phyloP scores from a whole-genome alignment of 2,797 vertebrate genomes.

The Amphiprion clarkii region DNA sequence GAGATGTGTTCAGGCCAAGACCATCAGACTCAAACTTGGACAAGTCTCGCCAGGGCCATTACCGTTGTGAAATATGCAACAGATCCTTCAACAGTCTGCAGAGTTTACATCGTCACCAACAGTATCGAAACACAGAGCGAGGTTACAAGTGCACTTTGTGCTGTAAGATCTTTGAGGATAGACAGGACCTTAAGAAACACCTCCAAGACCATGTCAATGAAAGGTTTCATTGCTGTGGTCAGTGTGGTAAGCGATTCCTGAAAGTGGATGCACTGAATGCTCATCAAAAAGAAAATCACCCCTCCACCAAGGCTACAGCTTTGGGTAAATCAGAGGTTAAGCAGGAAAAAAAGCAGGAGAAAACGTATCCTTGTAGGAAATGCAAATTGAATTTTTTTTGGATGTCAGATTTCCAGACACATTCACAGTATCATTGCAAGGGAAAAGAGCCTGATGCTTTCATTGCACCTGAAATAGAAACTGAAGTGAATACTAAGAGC shows the following conservation, averaged over 20 bases:
- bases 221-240: constrained; percentile 82
- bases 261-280: constrained; percentile 80
- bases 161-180: constrained; percentile 83
- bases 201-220: constrained; percentile 83
- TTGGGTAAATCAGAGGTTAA: constrained; percentile 66
- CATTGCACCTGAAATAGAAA: constrained; percentile 60
- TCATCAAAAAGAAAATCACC: constrained; percentile 84
- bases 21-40: constrained; percentile 57
- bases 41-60: constrained; percentile 63
- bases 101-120: constrained; percentile 85
- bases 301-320: constrained; percentile 33
- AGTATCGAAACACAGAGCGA: constrained; percentile 84
- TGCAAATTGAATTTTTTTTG: constrained; percentile 87
- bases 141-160: constrained; percentile 88
- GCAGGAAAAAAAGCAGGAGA: constrained; percentile 78
- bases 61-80: constrained; percentile 85
- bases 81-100: constrained; percentile 81
- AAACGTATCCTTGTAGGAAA: constrained; percentile 83
- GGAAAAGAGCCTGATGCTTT: constrained; percentile 61
- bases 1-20: constrained; percentile 59
- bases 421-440: constrained; percentile 75
- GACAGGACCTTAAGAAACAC: constrained; percentile 81
- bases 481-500: constrained; percentile 57
- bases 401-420: constrained; percentile 87
- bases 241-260: constrained; percentile 87